These are phyloP conservation scores for Stichopus chloronotus DNA, from an alignment of 35 echinoderm and acorn worm species.

Conservation along the genomic window DNA sequence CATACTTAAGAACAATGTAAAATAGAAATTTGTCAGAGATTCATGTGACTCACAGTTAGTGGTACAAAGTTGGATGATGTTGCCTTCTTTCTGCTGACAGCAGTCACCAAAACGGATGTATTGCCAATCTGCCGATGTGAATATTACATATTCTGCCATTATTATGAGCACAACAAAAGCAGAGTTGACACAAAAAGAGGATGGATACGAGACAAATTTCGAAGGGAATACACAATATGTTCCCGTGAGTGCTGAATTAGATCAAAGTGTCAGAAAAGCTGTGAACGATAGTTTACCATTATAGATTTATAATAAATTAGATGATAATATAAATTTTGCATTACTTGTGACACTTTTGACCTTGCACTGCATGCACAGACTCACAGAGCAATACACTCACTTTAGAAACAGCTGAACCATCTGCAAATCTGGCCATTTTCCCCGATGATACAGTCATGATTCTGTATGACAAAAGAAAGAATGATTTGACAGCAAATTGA, in stretches of 20 bases:
- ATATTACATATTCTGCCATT: background rate
- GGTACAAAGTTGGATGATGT: constrained; percentile 83
- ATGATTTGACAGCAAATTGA: background rate
- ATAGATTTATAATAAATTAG: too few relatives aligned
- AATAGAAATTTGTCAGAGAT: background rate
- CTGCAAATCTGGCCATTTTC: constrained; percentile 87
- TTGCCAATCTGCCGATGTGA: constrained; percentile 82
- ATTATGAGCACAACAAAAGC: background rate
- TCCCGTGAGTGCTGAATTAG: too few relatives aligned
- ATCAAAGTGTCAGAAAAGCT: too few relatives aligned
- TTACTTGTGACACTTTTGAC: background rate
- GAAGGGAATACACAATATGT: too few relatives aligned
- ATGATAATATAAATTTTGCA: background rate
- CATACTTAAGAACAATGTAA: background rate
- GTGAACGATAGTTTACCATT: too few relatives aligned
- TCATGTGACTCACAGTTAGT: constrained; percentile 86
- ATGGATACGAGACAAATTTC: too few relatives aligned
- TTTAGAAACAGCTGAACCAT: constrained; percentile 88
- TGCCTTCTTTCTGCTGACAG: constrained; percentile 84
- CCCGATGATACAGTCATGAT: constrained; percentile 78
- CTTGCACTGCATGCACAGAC: background rate
- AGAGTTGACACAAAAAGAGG: background rate
- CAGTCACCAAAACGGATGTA: constrained; percentile 95
- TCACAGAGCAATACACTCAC: constrained; percentile 41
- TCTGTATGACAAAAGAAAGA: constrained; percentile 51